These are phyloP conservation scores for Pseudorhiza aurosa DNA, from an alignment of 30 jellyfish, hydroid and myxozoan species.

Conservation along the genomic window DNA sequence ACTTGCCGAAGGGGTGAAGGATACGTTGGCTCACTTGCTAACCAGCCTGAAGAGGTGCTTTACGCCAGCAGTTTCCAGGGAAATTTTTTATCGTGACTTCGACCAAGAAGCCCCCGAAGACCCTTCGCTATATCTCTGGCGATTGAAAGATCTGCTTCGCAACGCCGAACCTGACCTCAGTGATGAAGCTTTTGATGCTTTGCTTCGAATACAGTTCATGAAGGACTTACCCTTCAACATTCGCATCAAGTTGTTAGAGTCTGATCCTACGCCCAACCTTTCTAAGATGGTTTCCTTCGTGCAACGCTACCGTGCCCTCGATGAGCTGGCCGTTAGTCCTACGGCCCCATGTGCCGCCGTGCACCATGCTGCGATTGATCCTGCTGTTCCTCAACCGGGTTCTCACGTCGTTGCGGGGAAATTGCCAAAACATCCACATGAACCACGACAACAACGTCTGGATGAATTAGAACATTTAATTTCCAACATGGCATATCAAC, in stretches of 20 bases:
- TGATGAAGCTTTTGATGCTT: conserved; percentile 33
- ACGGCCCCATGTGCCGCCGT: conserved; percentile 40
- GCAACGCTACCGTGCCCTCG: conserved; percentile 48
- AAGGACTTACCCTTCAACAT: conserved; percentile 13
- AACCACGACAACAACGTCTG: conserved; percentile 17
- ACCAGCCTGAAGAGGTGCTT: too few species aligned
- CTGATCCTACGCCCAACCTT: conserved; percentile 51
- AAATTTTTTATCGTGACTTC: too few species aligned
- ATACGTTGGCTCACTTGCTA: too few species aligned
- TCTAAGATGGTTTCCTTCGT: conserved; percentile 29
- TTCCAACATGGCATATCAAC: conserved; percentile 39
- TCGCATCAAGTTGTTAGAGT: conserved; percentile 32
- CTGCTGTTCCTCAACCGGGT: conserved; percentile 5
- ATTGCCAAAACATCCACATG: background rate
- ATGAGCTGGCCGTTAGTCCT: conserved; percentile 18
- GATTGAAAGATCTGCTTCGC: conserved; percentile 49
- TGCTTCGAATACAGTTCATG: conserved; percentile 29
- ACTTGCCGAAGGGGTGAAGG: too few species aligned
- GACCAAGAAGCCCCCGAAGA: conserved; percentile 43
- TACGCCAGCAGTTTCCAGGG: too few species aligned
- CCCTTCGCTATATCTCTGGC: conserved; percentile 41
- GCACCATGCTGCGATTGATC: background rate
- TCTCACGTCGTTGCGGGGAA: too few species aligned
- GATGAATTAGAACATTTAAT: conserved; percentile 13
- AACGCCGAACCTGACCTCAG: conserved; percentile 43